Evolutionary conservation across 2,888 invertebrate genomes (phyloP).

Genomic region (Brachyptera risi): DNA sequence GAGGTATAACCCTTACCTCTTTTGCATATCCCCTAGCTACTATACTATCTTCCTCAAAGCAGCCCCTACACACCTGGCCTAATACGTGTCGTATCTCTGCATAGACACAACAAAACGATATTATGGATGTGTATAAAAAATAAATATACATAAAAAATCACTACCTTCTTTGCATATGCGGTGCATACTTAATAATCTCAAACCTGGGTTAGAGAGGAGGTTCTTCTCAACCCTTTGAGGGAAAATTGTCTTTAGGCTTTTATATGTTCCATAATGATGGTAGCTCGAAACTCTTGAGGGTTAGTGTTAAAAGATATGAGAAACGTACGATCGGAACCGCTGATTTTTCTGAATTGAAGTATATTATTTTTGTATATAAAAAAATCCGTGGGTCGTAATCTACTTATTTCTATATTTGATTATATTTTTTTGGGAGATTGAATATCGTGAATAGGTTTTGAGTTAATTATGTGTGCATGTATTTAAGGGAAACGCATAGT

Average conservation of each 20-base stretch:
- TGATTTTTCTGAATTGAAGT: too few relatives aligned
- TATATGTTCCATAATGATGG: too few relatives aligned
- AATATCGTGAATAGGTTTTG: not conserved
- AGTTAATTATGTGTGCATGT: not conserved
- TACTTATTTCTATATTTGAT: too few relatives aligned
- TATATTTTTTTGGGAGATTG: not conserved
- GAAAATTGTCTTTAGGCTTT: not conserved
- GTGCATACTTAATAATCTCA: not conserved
- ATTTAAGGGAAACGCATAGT: too few relatives aligned
- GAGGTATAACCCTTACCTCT: not conserved
- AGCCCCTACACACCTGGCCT: not conserved
- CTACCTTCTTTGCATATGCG: slow-evolving; percentile 1
- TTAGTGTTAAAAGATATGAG: too few relatives aligned
- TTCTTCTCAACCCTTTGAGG: not conserved
- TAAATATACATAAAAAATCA: not conserved
- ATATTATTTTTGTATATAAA: too few relatives aligned
- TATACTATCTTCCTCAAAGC: not conserved
- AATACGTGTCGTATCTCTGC: not conserved
- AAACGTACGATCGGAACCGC: too few relatives aligned
- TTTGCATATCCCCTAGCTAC: not conserved
- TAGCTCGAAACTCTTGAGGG: too few relatives aligned
- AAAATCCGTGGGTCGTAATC: too few relatives aligned
- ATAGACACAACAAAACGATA: not conserved
- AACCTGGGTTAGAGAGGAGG: not conserved
- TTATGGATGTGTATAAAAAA: too few relatives aligned